Base-by-base conservation (phyloP, 2,797 vertebrate species). In the Cossypha caffra region DNA sequence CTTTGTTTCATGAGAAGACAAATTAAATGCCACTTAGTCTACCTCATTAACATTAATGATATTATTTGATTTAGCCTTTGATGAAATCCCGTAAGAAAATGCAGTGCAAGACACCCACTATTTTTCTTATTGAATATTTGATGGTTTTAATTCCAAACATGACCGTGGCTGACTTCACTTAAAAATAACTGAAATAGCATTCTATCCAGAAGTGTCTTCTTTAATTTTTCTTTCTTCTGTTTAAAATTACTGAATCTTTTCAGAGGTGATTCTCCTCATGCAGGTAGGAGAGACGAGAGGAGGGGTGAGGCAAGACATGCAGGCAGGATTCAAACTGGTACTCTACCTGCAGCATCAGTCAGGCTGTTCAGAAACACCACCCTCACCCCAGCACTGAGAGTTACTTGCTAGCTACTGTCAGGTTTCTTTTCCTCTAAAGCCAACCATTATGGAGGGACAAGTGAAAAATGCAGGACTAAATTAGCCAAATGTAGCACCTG, bases 391-490 rank as follows among this genome's bases (percentile, higher is more conserved):
- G 88, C 84, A 54, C n/a, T 33, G 52, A 17, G 25, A 61, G 61
- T 79, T 91, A 91, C n/a, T 37, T 67, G 62, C 75, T 88, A 85
- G 75, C 91, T 84, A 67, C 82, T 66, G 40, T 50, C 82, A 95
- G 48, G 38, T 79, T 85, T 45, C 54, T 86, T 69, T 77, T 69
- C 52, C 85, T 93, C 89, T 78, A 54, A 77, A 91, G 80, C 62
- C 83, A 90, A 75, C 67, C 19, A 42, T 20, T 3, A 11, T 19
- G 42, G 50, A 66, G 3, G 33, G 24, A 87, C 72, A 96, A 89
- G 58, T 76, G 58, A 96, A 97, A 94, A 82, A 73, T 59, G 62
- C 48, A 88, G 80, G 61, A 85, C 37, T 87, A 48, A 80, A 93
- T 91, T 42, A 94, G 73, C 76, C 77, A 76, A 91, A 93, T 10